Evolutionary conservation across 2,113 vertebrate species (phyloP), one percentile per base, ranked within the genome.

Genomic region (Lampris megalopsis): DNA sequence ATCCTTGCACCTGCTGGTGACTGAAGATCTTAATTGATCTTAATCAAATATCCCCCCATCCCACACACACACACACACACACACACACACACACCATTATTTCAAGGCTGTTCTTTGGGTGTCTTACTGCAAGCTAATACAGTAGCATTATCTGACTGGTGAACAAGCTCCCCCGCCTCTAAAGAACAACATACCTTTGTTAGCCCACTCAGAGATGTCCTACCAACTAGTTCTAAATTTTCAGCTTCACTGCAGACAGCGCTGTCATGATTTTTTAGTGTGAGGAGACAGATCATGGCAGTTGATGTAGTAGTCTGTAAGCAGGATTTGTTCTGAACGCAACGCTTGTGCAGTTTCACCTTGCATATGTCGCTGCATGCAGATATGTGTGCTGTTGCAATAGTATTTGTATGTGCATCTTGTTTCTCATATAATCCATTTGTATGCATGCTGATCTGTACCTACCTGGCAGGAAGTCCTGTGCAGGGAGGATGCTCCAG

Each of bases 91-190:
- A 24, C 0, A 77, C 85, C 82, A 81, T 92, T 91, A 92, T 92
- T 68, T 71, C 78, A 90, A 80, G 65, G 88, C 82, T 89, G 94
- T 94, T 91, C 83, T 89, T 92, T 80, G 91, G 2, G 63, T 88
- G 88, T 83, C 85, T 85, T 91, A 94, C 94, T 95, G 95, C 86
- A 96, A 95, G 94, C 86, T 95, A 94, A 95, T 95, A 87, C 83
- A 80, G 76, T 63, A 72, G 85, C 89, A 93, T 93, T 93, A 94
- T 92, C 86, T 90, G 93, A 92, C 91, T 82, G 84, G 90, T 92
- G 93, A 95, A 94, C 88, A 81, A 92, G 92, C 82, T 90, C 71
- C 89, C 79, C 82, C 75, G 7, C 7, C 87, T 88, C 83, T 85
- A 82, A 80, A 83, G 84, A 81, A 86, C 53, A 77, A 73, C 75